Percentiles rank a stretch among this genome's conserved stretches.
phyloP scores from a whole-genome alignment of 1,140 invertebrate genomes.

The Sitobion miscanthi region DNA sequence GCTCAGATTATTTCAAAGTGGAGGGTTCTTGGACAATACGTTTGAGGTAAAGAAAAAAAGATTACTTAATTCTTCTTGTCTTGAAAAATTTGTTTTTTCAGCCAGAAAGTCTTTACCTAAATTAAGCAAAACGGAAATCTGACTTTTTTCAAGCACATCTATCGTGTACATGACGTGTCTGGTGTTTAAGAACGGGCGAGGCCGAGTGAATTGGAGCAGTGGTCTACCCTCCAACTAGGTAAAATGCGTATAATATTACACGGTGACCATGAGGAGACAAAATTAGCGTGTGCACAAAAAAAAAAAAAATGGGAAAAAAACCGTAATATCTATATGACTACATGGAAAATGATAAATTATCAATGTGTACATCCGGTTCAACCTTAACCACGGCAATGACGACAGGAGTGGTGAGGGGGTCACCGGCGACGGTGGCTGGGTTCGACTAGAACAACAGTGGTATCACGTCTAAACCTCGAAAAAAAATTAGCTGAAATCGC shows the following conservation, averaged over 20 bases:
- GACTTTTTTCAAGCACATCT: neutral
- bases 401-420: neutral
- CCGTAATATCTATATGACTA: neutral
- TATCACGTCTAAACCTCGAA: constrained; percentile 11
- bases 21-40: neutral
- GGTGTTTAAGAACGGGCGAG: neutral
- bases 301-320: neutral
- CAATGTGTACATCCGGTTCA: neutral
- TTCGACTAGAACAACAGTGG: neutral
- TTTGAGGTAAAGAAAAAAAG: neutral
- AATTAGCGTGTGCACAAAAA: neutral
- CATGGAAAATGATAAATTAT: constrained; percentile 11
- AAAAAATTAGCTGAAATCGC: neutral
- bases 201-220: neutral
- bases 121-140: neutral
- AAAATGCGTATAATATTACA: neutral
- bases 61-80: neutral
- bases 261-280: neutral
- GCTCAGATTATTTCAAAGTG: neutral
- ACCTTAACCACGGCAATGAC: neutral
- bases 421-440: neutral
- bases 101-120: neutral
- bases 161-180: neutral
- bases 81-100: neutral
- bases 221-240: neutral